phyloP scores from a whole-genome alignment of 2,888 invertebrate species.

The Apamea anceps region DNA sequence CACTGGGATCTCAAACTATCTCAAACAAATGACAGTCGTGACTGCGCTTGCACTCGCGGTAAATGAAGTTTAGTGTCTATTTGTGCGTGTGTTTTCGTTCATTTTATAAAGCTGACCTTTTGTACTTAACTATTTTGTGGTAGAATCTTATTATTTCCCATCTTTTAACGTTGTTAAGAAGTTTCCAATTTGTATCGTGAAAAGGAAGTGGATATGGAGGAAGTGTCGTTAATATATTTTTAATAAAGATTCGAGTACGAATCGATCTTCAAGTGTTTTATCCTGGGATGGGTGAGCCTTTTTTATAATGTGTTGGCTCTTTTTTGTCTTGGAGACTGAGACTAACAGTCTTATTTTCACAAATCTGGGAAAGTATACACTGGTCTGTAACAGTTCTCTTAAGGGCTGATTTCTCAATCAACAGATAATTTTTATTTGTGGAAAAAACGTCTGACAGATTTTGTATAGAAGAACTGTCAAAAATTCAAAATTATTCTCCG shows the following conservation, averaged over 20 bases:
- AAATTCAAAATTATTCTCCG: too few relatives aligned
- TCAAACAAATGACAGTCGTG: not conserved
- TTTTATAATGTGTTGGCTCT: not conserved
- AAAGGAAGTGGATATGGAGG: conserved; percentile 9
- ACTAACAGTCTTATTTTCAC: not conserved
- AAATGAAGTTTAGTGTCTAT: not conserved
- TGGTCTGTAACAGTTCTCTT: not conserved
- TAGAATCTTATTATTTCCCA: conserved; percentile 19
- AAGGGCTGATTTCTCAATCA: not conserved
- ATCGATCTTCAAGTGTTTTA: conserved; percentile 26
- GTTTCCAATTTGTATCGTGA: conserved; percentile 25
- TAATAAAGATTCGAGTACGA: conserved; percentile 32
- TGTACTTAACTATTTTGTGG: not conserved
- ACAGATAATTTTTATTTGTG: too few relatives aligned
- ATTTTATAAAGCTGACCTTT: not conserved
- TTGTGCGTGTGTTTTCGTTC: too few relatives aligned
- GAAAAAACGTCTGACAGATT: too few relatives aligned
- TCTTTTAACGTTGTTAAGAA: conserved; percentile 7
- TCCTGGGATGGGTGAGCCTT: not conserved
- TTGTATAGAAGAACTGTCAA: too few relatives aligned
- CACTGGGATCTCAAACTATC: not conserved
- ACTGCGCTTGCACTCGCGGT: not conserved
- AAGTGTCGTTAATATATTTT: conserved; percentile 13
- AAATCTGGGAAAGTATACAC: too few relatives aligned
- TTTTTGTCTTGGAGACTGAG: not conserved